Evolutionary conservation across 2,888 invertebrate genomes (phyloP), one percentile per base, ranked within the genome.

Genomic region (Drosophila pegasa): DNA sequence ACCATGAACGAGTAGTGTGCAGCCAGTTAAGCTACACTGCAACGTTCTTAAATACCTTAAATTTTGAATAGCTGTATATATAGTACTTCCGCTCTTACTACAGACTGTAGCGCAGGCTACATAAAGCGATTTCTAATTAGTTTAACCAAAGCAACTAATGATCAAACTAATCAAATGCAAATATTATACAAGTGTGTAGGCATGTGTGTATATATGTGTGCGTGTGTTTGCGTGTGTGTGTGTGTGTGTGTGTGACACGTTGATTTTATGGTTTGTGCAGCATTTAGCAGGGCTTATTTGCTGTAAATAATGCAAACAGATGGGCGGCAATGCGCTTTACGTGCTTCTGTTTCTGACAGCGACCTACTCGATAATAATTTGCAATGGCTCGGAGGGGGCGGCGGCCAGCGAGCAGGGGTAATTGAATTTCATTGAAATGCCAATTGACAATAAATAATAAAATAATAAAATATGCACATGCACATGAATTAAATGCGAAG

Each of bases 341-440:
- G n/a, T 48, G 63, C 31, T 50, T 60, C 73, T 79, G 79, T 47
- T 68, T 63, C 43, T 66, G 86, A 78, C 80, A 82, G 60, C 43
- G 8, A 6, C n/a, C 18, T 29, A 18, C 18, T 48, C 43, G 37
- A 40, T 43, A 62, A 56, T 55, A 68, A 35, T 47, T 37, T 22
- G 22, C 25, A 12, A 4, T 9, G 16, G 10, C 5, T 3, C 7
- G 35, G 12, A n/a, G 10, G 10, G 16, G 12, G 10, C 7, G 3
- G n/a, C n/a, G 16, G 9, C 7, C 1, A 2, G 22, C 8, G 37
- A 5, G 47, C 10, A 5, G 16, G 9, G 54, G 20, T 50, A 58
- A 62, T 65, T 75, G 65, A n/a, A 27, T 54, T 58, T 20, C 45
- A 62, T 51, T 62, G 18, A 27, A 48, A 64, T 66, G 65, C 27